phyloP scores from a whole-genome alignment of 2,113 vertebrate species.

The Tinamus guttatus region DNA sequence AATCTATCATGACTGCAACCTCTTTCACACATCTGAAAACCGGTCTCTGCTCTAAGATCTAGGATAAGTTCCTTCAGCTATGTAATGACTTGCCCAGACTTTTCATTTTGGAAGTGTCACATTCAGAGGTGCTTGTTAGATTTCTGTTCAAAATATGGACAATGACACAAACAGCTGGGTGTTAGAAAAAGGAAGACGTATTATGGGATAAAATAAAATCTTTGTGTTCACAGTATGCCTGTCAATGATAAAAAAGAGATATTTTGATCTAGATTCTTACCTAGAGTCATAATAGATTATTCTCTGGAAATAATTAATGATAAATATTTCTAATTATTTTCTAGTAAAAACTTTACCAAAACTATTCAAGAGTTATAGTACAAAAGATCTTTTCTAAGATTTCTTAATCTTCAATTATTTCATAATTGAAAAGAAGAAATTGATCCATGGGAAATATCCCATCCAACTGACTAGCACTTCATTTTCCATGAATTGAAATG shows the following conservation, averaged over 20 bases:
- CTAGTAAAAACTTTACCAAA: neutral
- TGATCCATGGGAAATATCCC: conserved; percentile 1
- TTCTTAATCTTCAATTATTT: conserved; percentile 45
- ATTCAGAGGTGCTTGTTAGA: neutral
- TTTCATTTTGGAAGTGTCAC: neutral
- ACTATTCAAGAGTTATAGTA: neutral
- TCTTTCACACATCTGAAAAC: neutral
- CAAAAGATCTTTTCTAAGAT: conserved; percentile 35
- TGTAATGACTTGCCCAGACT: neutral
- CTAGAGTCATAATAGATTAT: too few species aligned
- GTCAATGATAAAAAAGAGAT: neutral
- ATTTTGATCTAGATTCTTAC: neutral
- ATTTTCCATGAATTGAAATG: conserved; percentile 65
- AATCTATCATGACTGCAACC: neutral
- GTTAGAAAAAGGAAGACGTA: neutral
- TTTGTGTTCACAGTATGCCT: neutral
- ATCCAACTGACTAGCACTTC: conserved; percentile 59
- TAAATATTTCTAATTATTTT: neutral
- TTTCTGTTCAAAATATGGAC: conserved; percentile 5
- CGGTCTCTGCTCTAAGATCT: neutral
- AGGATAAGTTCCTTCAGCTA: neutral
- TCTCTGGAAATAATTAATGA: neutral
- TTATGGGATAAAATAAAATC: neutral
- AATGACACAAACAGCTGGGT: neutral
- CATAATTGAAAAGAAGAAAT: conserved; percentile 5